Evolutionary conservation across 37 sponge, comb jelly and placozoan species (phyloP).

Genomic region (Spongilla lacustris): DNA sequence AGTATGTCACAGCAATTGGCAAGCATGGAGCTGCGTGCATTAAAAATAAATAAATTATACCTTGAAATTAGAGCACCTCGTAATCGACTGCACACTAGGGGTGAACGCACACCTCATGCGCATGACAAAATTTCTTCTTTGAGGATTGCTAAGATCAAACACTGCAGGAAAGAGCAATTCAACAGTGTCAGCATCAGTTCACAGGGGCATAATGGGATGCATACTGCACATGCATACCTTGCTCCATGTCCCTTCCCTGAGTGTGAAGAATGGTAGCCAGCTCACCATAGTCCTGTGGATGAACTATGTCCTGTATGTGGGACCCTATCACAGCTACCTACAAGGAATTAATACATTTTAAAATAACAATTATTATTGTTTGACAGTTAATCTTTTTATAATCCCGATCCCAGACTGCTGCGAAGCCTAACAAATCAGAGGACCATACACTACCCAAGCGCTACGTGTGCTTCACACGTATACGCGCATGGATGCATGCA

Average conservation of each 20-base stretch:
- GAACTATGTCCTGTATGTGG: slow-evolving; percentile 67
- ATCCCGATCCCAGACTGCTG: no score
- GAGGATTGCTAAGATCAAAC: slow-evolving; percentile 34
- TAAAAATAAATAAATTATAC: slow-evolving; percentile 13
- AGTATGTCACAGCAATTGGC: not conserved
- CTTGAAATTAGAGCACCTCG: slow-evolving; percentile 85
- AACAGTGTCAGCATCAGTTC: no score
- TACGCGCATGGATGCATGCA: no score
- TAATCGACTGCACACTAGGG: slow-evolving; percentile 73
- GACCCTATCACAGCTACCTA: slow-evolving; percentile 82
- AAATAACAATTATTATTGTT: no score
- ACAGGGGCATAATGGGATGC: no score
- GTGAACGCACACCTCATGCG: slow-evolving; percentile 84
- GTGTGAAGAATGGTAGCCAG: slow-evolving; percentile 54
- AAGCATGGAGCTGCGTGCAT: no score
- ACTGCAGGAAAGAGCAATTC: slow-evolving; percentile 28
- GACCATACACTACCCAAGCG: no score
- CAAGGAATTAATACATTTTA: not conserved
- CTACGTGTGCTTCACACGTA: no score
- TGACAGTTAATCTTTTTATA: no score
- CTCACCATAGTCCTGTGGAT: slow-evolving; percentile 75
- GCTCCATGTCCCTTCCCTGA: slow-evolving; percentile 54
- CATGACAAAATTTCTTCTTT: slow-evolving; percentile 66
- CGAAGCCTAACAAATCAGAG: no score
- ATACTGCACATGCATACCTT: slow-evolving; percentile 26